Evolutionary conservation across 2,797 vertebrate genomes (phyloP).

Genomic region (Gymnoscopelus microlampas): DNA sequence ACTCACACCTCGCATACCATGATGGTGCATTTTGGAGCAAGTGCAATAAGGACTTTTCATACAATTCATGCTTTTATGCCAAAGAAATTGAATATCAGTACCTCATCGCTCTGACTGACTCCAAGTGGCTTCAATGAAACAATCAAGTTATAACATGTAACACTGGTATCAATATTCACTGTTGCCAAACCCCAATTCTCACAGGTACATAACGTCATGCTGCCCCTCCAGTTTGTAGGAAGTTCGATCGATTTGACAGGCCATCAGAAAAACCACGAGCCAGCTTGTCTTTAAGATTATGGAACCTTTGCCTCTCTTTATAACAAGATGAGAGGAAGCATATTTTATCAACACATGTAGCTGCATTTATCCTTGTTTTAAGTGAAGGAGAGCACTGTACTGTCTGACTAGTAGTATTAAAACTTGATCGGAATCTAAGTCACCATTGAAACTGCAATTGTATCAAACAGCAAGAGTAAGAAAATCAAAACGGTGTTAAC

Average conservation of each 20-base stretch:
- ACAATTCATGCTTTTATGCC: slow-evolving; percentile 39
- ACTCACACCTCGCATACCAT: slow-evolving; percentile 35
- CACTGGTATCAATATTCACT: slow-evolving; percentile 6
- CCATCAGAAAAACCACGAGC: slow-evolving; percentile 52
- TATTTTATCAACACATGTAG: slow-evolving; percentile 69
- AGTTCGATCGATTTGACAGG: slow-evolving; percentile 35
- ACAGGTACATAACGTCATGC: slow-evolving; percentile 42
- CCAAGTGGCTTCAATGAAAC: slow-evolving; percentile 26
- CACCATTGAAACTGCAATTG: slow-evolving; percentile 70
- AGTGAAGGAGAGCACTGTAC: slow-evolving; percentile 85
- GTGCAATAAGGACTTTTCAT: slow-evolving; percentile 44
- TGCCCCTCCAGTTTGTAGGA: slow-evolving; percentile 22
- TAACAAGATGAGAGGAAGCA: slow-evolving; percentile 69
- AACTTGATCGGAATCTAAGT: slow-evolving; percentile 74
- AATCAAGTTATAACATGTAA: slow-evolving; percentile 39
- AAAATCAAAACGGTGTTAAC: slow-evolving; percentile 73
- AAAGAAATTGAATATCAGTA: slow-evolving; percentile 51
- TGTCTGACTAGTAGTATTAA: slow-evolving; percentile 76
- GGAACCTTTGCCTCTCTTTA: slow-evolving; percentile 62
- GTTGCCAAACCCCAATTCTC: slow-evolving; percentile 37
- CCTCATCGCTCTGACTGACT: slow-evolving; percentile 44
- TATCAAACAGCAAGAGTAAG: slow-evolving; percentile 77
- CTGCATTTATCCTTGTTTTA: slow-evolving; percentile 84
- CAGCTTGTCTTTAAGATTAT: slow-evolving; percentile 60
- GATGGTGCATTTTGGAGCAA: slow-evolving; percentile 42